Percentiles rank a stretch among this genome's conserved stretches.
Evolutionary conservation across 2,888 invertebrate genomes (phyloP).

Genomic region (Phorcus lineatus): DNA sequence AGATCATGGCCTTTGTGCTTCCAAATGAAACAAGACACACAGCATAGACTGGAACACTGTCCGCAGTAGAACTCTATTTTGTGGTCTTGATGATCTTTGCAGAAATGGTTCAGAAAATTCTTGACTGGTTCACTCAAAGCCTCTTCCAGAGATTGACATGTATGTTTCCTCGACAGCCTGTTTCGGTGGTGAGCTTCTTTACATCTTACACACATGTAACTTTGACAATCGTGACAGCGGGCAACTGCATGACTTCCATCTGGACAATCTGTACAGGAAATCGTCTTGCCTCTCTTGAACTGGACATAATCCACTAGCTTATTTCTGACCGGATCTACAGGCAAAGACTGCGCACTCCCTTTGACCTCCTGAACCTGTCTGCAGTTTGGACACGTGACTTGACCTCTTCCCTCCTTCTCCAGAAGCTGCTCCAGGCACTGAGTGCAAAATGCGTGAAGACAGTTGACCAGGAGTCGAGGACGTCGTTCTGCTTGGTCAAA

Average conservation of each 20-base stretch:
- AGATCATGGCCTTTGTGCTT: neutral
- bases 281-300: neutral
- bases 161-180: neutral
- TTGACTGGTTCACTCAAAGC: neutral
- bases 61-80: neutral
- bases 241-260: neutral
- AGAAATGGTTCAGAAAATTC: neutral
- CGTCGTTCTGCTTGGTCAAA: neutral
- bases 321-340: neutral
- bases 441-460: neutral
- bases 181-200: neutral
- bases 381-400: neutral
- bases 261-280: neutral
- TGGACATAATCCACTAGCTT: neutral
- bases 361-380: neutral
- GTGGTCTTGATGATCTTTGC: neutral
- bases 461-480: neutral
- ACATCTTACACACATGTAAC: neutral
- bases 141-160: neutral
- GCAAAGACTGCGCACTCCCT: neutral
- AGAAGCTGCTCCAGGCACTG: neutral
- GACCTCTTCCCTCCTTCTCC: neutral
- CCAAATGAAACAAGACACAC: neutral
- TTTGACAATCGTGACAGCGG: neutral
- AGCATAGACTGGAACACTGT: neutral